Evolutionary conservation across 2,888 invertebrate genomes (phyloP).

Genomic region (Acronicta alni): DNA sequence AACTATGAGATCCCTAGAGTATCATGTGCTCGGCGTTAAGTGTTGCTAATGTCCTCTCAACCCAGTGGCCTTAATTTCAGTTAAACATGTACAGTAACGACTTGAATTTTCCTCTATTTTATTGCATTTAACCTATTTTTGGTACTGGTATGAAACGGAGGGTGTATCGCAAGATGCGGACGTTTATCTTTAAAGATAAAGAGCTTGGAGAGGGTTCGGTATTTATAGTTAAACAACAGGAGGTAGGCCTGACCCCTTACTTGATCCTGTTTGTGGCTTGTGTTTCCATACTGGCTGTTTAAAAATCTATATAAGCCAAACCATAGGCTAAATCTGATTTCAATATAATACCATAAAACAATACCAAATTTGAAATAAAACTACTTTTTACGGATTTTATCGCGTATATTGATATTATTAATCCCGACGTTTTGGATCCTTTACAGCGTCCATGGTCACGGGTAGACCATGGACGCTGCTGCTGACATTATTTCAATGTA

Average conservation of each 20-base stretch:
- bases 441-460: too few relatives aligned
- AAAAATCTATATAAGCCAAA: too few relatives aligned
- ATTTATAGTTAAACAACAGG: background rate
- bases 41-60: constrained; percentile 55
- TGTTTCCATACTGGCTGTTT: too few relatives aligned
- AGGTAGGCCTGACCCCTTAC: background rate
- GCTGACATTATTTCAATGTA: too few relatives aligned
- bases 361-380: too few relatives aligned
- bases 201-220: constrained; percentile 4
- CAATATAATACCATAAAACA: too few relatives aligned
- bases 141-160: constrained; percentile 3
- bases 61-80: constrained; percentile 58
- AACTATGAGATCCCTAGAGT: constrained; percentile 33
- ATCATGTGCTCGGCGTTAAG: constrained; percentile 45
- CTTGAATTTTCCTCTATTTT: constrained; percentile 27
- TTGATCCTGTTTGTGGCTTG: background rate
- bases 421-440: too few relatives aligned
- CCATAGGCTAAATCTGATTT: too few relatives aligned
- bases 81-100: constrained; percentile 36
- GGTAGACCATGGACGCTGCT: too few relatives aligned
- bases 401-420: too few relatives aligned
- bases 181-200: constrained; percentile 13
- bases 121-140: constrained; percentile 24
- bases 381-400: too few relatives aligned
- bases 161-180: constrained; percentile 5